Evolutionary conservation across 2,113 vertebrate species (phyloP).

Genomic region (Salvelinus fontinalis): DNA sequence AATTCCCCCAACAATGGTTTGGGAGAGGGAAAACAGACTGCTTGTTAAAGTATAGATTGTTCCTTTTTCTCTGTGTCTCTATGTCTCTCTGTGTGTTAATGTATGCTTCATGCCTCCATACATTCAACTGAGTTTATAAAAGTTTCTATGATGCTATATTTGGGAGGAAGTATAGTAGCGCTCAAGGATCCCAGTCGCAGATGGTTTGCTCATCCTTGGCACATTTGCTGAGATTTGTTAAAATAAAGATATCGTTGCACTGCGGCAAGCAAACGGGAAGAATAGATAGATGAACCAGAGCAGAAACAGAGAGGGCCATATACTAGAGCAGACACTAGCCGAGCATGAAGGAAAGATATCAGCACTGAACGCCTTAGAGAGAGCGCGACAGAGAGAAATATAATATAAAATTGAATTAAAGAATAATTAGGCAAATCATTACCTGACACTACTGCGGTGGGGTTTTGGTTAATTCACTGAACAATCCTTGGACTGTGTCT

Average conservation of each 20-base stretch:
- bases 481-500: slow-evolving; percentile 62
- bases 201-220: slow-evolving; percentile 21
- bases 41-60: slow-evolving; percentile 25
- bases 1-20: slow-evolving; percentile 56
- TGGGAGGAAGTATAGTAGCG: neutral
- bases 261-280: slow-evolving; percentile 12
- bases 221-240: slow-evolving; percentile 43
- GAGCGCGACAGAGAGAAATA: slow-evolving; percentile 62
- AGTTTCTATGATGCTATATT: slow-evolving; percentile 34
- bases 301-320: slow-evolving; percentile 25
- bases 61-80: neutral
- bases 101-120: slow-evolving; percentile 21
- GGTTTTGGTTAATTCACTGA: slow-evolving; percentile 77
- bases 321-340: slow-evolving; percentile 45
- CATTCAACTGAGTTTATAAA: slow-evolving; percentile 45
- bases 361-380: neutral
- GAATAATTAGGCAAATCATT: slow-evolving; percentile 78
- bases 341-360: slow-evolving; percentile 59
- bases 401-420: slow-evolving; percentile 76
- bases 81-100: slow-evolving; percentile 23
- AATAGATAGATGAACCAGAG: slow-evolving; percentile 35
- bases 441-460: slow-evolving; percentile 71
- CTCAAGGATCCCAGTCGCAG: slow-evolving; percentile 18
- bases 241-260: slow-evolving; percentile 41
- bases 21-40: slow-evolving; percentile 56